Evolutionary conservation across 2,888 invertebrate genomes (phyloP).

Genomic region (Dicroscelio sp.): DNA sequence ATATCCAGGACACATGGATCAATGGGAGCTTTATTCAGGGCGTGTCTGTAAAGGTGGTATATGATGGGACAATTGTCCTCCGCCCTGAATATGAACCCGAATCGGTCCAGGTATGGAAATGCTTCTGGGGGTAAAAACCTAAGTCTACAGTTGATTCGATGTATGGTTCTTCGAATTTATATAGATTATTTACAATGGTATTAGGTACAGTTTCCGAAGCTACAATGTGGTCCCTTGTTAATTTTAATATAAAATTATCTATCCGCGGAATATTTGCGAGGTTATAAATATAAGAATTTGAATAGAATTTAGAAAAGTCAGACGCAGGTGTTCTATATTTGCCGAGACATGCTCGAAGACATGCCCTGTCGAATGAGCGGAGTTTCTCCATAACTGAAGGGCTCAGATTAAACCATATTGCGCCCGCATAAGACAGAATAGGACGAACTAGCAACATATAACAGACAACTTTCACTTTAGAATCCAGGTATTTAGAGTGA

Average conservation of each 20-base stretch:
- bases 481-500: background rate
- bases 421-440: slow-evolving; percentile 42
- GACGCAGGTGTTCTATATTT: background rate
- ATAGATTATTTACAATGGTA: background rate
- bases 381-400: slow-evolving; percentile 38
- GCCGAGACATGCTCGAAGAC: background rate
- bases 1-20: no score
- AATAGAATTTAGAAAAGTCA: background rate
- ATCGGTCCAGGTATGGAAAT: background rate
- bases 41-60: slow-evolving; percentile 4
- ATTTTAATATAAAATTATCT: slow-evolving; percentile 28
- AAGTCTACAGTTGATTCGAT: background rate
- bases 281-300: background rate
- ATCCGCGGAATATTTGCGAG: slow-evolving; percentile 36
- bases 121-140: background rate
- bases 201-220: background rate
- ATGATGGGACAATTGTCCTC: background rate
- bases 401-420: slow-evolving; percentile 37
- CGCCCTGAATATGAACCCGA: background rate
- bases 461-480: slow-evolving; percentile 42
- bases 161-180: background rate
- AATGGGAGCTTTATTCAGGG: slow-evolving; percentile 78
- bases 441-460: slow-evolving; percentile 46
- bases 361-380: background rate
- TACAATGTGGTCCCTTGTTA: background rate